These are phyloP conservation scores for Prunella fulvescens DNA, from an alignment of 2,113 vertebrate species.

Conservation along the genomic window DNA sequence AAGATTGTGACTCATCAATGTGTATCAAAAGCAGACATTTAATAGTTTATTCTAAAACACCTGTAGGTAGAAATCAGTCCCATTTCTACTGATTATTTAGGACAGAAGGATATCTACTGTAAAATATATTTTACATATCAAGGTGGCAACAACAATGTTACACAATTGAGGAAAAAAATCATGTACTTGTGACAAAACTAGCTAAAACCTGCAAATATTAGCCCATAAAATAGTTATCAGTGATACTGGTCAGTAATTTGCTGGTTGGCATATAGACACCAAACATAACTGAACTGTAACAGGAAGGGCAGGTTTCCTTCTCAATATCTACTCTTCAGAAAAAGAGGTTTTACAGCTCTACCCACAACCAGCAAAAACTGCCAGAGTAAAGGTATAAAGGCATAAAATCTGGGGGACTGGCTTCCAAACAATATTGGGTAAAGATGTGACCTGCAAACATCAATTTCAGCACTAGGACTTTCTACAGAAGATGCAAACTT, in stretches of 20 bases:
- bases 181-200: background rate
- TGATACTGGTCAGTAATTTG: background rate
- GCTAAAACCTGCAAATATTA: background rate
- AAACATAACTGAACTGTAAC: background rate
- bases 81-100: background rate
- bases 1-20: background rate
- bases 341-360: background rate
- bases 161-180: background rate
- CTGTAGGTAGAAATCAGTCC: background rate
- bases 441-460: background rate
- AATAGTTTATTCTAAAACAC: background rate
- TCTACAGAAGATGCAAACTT: background rate
- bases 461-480: background rate
- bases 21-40: background rate
- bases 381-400: background rate
- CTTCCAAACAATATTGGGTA: background rate
- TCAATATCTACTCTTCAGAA: background rate
- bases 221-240: background rate
- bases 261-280: background rate
- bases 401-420: background rate
- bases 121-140: background rate
- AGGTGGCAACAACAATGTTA: background rate
- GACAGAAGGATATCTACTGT: background rate
- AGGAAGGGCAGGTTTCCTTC: background rate
- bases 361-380: background rate